A percentile compares a stretch with the other conserved stretches of the same genome.
These are phyloP conservation scores for Gouania willdenowi DNA, from an alignment of 2,797 vertebrate species.

Conservation along the genomic window DNA sequence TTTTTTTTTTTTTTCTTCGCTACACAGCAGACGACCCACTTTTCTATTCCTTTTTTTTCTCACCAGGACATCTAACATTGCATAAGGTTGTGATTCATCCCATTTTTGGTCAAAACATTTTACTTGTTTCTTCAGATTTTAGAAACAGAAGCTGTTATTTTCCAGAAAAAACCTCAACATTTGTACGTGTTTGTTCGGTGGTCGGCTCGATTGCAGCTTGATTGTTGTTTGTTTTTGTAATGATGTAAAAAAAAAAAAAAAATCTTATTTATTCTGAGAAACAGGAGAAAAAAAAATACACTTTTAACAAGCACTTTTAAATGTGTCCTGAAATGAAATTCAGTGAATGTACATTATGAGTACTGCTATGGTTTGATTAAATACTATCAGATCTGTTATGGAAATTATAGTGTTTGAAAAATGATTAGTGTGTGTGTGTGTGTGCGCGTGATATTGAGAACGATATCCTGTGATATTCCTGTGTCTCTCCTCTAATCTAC, in stretches of 20 bases:
- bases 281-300: slow-evolving; percentile 45
- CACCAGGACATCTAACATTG: slow-evolving; percentile 31
- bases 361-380: slow-evolving; percentile 63
- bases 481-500: slow-evolving; percentile 46
- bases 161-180: slow-evolving; percentile 50
- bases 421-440: slow-evolving; percentile 3
- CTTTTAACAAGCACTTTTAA: slow-evolving; percentile 68
- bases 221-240: slow-evolving; percentile 54
- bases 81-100: slow-evolving; percentile 42
- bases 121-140: too few relatives aligned
- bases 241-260: slow-evolving; percentile 56
- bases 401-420: slow-evolving; percentile 9
- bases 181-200: slow-evolving; percentile 18
- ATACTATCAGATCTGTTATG: slow-evolving; percentile 51
- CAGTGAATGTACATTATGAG: slow-evolving; percentile 68
- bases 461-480: slow-evolving; percentile 29
- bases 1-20: slow-evolving; percentile 3
- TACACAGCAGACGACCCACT: slow-evolving; percentile 27
- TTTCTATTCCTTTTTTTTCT: slow-evolving; percentile 24
- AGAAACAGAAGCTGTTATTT: slow-evolving; percentile 31
- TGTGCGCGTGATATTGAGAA: slow-evolving; percentile 9
- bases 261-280: slow-evolving; percentile 74
- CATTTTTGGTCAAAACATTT: slow-evolving; percentile 30
- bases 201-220: slow-evolving; percentile 51
- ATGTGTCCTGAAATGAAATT: slow-evolving; percentile 61